Conservation (phyloP, 1,140 invertebrate species). For the Drosophila ananassae region DNA sequence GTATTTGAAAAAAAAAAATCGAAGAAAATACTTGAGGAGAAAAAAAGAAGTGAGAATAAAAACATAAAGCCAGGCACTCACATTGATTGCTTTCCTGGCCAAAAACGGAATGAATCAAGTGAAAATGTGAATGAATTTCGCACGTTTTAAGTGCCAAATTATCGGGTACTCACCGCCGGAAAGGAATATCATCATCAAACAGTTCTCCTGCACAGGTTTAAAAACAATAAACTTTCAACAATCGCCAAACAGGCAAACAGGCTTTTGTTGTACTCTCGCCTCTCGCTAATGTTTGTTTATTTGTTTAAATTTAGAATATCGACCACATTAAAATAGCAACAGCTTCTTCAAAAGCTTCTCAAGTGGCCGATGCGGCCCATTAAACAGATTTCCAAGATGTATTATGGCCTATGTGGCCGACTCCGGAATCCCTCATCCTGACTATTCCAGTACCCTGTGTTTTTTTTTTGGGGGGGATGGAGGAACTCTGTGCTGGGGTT, state of each 20-base stretch:
- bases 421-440: neutral
- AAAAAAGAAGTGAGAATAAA: slow-evolving; percentile 7
- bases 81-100: slow-evolving; percentile 45
- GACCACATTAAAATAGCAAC: slow-evolving; percentile 80
- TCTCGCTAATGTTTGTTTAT: slow-evolving; percentile 65
- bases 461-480: too few species aligned
- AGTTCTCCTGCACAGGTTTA: slow-evolving; percentile 65
- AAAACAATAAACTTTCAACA: slow-evolving; percentile 80
- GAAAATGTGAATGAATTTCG: slow-evolving; percentile 70
- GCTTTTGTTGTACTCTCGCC: slow-evolving; percentile 2
- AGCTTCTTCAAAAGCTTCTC: slow-evolving; percentile 79
- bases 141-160: slow-evolving; percentile 72
- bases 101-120: slow-evolving; percentile 47
- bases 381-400: slow-evolving; percentile 79
- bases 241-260: slow-evolving; percentile 22
- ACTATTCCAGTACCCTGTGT: neutral
- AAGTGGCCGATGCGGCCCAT: slow-evolving; percentile 61
- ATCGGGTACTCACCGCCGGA: slow-evolving; percentile 61
- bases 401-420: slow-evolving; percentile 50
- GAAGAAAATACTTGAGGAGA: slow-evolving; percentile 1
- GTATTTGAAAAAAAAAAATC: neutral
- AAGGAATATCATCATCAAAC: slow-evolving; percentile 55
- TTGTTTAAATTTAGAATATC: slow-evolving; percentile 82
- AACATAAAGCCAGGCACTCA: slow-evolving; percentile 47
- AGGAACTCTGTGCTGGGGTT: slow-evolving; percentile 32